phyloP scores from a whole-genome alignment of 2,797 vertebrate species.

The Muscicapa comitata region DNA sequence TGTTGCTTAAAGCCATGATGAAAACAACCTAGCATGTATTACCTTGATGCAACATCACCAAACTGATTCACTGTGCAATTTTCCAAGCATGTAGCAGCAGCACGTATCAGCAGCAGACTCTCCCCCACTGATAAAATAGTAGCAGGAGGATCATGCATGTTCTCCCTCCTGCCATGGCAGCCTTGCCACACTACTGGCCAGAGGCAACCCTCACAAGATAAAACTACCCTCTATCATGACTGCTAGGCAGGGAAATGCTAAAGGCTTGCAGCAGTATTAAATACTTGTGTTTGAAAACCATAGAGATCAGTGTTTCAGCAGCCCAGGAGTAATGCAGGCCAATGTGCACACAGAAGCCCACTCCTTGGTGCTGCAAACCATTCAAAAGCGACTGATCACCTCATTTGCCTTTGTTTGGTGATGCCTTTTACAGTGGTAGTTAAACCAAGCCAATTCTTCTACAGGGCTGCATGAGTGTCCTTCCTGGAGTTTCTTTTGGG shows the following conservation, averaged over 20 bases:
- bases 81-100: not conserved
- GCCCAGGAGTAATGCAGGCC: not conserved
- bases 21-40: not conserved
- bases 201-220: not conserved
- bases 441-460: not conserved
- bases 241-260: not conserved
- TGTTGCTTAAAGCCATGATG: fast-evolving
- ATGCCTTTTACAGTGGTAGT: not conserved
- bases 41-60: not conserved
- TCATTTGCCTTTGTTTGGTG: not conserved
- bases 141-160: not conserved
- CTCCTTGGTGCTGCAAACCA: not conserved
- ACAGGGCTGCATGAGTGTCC: not conserved
- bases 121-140: not conserved
- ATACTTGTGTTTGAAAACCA: not conserved
- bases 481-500: not conserved
- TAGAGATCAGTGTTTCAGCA: not conserved
- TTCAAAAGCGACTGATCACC: not conserved
- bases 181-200: not conserved
- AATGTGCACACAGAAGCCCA: fast-evolving
- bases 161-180: not conserved
- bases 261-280: not conserved
- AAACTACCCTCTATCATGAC: not conserved
- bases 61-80: not conserved
- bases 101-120: not conserved